These are phyloP conservation scores for Pantherophis vulpinus DNA, from an alignment of 2,797 vertebrate genomes.

Conservation along the genomic window DNA sequence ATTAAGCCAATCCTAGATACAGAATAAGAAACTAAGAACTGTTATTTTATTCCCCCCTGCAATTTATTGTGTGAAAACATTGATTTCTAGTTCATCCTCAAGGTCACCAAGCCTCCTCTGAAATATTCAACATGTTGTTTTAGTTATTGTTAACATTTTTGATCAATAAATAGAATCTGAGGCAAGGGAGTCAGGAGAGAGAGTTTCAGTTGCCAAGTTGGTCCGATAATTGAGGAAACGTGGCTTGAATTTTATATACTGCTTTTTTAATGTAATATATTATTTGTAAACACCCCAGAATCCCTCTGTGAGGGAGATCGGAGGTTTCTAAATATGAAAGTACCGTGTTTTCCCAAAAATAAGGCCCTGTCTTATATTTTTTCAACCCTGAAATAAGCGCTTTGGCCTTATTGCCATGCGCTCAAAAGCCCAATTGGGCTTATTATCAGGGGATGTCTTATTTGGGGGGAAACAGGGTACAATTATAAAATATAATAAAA, in stretches of 20 bases:
- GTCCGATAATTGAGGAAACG: background rate
- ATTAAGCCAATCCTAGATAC: background rate
- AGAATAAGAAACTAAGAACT: background rate
- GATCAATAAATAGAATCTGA: background rate
- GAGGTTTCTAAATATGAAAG: background rate
- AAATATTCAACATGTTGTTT: background rate
- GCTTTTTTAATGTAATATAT: background rate
- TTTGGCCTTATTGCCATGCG: too few species aligned
- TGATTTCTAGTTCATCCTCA: background rate
- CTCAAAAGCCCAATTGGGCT: too few species aligned
- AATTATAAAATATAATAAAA: background rate
- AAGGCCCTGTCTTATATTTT: too few species aligned
- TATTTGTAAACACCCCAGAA: background rate
- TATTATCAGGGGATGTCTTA: too few species aligned
- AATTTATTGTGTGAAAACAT: background rate
- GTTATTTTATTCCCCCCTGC: background rate
- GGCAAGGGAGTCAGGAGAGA: background rate
- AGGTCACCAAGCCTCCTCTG: background rate
- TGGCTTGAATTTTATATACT: background rate
- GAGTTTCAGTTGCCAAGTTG: background rate
- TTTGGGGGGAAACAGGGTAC: too few species aligned
- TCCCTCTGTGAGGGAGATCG: background rate
- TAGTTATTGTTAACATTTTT: background rate
- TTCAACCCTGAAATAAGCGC: too few species aligned
- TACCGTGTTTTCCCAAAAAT: too few species aligned